These are phyloP conservation scores for Hemicentrotus pulcherrimus DNA, from an alignment of 35 echinoderm and acorn worm species.

Conservation along the genomic window DNA sequence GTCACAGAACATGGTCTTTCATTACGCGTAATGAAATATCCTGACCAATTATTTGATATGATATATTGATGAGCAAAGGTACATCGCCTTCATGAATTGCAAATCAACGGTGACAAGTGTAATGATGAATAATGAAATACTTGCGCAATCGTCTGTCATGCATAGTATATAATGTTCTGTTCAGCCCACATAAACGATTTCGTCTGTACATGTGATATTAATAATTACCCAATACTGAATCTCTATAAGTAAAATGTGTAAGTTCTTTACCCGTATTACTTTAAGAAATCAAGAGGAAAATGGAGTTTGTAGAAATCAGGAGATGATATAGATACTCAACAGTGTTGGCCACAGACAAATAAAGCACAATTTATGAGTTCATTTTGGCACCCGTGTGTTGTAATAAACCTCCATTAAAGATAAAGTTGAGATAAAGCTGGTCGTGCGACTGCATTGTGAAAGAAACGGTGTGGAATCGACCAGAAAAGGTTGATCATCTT, in stretches of 20 bases:
- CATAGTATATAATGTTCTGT: background rate
- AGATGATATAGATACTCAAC: too few relatives aligned
- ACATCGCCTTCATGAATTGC: background rate
- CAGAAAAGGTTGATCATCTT: too few relatives aligned
- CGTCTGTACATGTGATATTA: background rate
- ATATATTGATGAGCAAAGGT: conserved; percentile 5
- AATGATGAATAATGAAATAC: conserved; percentile 1
- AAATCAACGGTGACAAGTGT: background rate
- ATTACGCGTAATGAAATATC: background rate
- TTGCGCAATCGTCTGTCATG: background rate
- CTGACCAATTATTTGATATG: conserved; percentile 13
- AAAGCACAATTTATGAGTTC: too few relatives aligned
- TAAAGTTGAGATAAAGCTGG: too few relatives aligned
- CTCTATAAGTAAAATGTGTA: background rate
- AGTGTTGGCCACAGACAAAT: too few relatives aligned
- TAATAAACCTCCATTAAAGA: too few relatives aligned
- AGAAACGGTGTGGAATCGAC: too few relatives aligned
- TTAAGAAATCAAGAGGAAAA: too few relatives aligned
- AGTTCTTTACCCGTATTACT: too few relatives aligned
- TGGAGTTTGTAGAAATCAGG: too few relatives aligned
- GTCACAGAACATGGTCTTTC: background rate
- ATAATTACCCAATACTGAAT: background rate
- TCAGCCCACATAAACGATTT: background rate
- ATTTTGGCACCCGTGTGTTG: too few relatives aligned
- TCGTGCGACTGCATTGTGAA: too few relatives aligned